These are phyloP conservation scores for Papilio elwesi DNA, from an alignment of 2,888 invertebrate genomes.

Conservation along the genomic window DNA sequence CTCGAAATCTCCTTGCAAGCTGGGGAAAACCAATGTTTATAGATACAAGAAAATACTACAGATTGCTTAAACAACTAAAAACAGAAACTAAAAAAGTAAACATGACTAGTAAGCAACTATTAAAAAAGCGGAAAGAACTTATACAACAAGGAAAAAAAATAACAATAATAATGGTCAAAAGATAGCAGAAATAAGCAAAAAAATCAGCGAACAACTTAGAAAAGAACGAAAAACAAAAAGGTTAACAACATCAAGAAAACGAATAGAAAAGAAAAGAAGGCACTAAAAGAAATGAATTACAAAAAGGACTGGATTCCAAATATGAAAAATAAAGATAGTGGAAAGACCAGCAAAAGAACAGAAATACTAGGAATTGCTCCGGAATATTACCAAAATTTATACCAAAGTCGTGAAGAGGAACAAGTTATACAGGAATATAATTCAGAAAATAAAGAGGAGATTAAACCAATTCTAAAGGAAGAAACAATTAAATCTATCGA, in stretches of 20 bases:
- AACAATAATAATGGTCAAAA: too few species aligned
- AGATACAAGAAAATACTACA: constrained; percentile 34
- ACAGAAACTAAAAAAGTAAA: constrained; percentile 38
- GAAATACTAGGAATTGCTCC: constrained; percentile 46
- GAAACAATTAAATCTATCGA: background rate
- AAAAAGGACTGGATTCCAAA: constrained; percentile 43
- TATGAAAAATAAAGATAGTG: constrained; percentile 40
- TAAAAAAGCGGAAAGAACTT: constrained; percentile 43
- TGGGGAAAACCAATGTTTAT: constrained; percentile 25
- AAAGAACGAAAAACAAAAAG: constrained; percentile 45
- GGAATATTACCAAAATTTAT: constrained; percentile 40
- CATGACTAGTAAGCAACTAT: constrained; percentile 23
- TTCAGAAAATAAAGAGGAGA: too few species aligned
- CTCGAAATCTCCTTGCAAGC: constrained; percentile 28
- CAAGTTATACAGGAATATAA: constrained; percentile 18
- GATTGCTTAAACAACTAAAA: too few species aligned
- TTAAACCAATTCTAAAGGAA: too few species aligned
- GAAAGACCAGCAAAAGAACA: constrained; percentile 33
- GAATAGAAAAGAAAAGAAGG: constrained; percentile 41
- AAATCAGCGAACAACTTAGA: background rate
- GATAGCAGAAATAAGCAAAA: too few species aligned
- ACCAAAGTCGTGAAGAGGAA: constrained; percentile 18
- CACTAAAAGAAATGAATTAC: constrained; percentile 42
- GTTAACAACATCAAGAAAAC: constrained; percentile 35
- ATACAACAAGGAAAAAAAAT: constrained; percentile 41